Base-by-base conservation (phyloP, 2,797 vertebrate species). In the Lacerta agilis region DNA sequence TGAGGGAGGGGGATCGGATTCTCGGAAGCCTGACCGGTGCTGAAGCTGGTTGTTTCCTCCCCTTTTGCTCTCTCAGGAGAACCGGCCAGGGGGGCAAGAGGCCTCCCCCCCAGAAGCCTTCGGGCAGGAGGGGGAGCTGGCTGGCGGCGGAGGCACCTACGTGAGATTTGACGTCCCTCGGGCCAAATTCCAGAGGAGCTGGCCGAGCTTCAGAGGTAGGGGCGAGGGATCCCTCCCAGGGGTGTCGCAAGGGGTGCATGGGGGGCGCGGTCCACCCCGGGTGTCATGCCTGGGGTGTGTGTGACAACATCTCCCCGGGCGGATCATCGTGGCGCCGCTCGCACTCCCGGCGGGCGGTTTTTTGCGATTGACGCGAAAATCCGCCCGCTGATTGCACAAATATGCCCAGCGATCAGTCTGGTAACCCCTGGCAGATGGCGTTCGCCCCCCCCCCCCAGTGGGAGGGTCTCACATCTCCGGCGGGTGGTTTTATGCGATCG, bases 171-270 rank as follows among this genome's bases (percentile, higher is more conserved):
- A 99, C 0, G 97, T 98, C 64, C 98, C 98, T 0, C 97, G 92
- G 89, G 95, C 97, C 25, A 97, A 98, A 93, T 96, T 98, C 88
- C 97, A 97, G 95, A 97, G 92, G 92, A 98, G 95, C 94, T 99
- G 98, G 99, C 98, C 99, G 5, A 97, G 98, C 20, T 96, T 99
- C 81, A 97, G 97, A 90, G 98, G 99, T 99, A 94, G 87, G 94
- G 9, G 25, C 0, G 0, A 3, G 25, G 17, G 8, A 0, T 25
- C 5, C 5, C 11, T 4, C 4, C 49, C 49, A 49, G 11, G 49
- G 49, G 49, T 3, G 3, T 49, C 49, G 0, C 49, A 49, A 49
- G 49, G 49, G 49, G 49, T 49, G 11, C 3, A 11, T 13, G 49
- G 49, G 45, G 45, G 11, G 45, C 13, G 45, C 3, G 45, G 10